Conservation (phyloP, 2,113 vertebrate species). For the Semnornis frantzii region DNA sequence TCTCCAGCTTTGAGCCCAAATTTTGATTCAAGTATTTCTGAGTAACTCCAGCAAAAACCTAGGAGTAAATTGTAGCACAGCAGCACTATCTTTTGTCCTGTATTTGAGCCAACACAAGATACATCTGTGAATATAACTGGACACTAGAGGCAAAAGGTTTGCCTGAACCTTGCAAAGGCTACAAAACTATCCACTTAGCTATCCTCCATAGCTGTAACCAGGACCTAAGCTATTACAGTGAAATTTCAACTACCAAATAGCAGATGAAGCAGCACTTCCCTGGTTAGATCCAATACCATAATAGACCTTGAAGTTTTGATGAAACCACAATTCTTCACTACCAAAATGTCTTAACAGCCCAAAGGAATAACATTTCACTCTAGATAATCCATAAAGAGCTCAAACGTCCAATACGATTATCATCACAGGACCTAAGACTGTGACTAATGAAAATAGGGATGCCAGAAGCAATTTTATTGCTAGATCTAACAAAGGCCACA, state of each 20-base stretch:
- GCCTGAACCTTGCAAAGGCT: neutral
- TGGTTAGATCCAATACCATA: neutral
- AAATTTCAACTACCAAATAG: neutral
- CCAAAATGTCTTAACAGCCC: neutral
- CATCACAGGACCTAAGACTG: neutral
- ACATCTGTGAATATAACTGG: neutral
- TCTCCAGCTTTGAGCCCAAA: neutral
- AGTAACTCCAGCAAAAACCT: neutral
- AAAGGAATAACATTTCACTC: neutral
- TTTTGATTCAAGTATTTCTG: neutral
- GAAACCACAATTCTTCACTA: neutral
- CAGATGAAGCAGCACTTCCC: neutral
- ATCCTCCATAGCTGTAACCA: neutral
- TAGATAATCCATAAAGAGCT: no score
- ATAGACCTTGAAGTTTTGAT: neutral
- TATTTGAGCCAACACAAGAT: neutral
- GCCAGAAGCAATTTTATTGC: neutral
- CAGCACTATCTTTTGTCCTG: neutral
- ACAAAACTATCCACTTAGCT: neutral
- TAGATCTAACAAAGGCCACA: neutral
- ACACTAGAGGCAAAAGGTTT: neutral
- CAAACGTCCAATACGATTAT: neutral
- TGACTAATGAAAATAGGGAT: neutral
- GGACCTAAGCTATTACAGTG: neutral
- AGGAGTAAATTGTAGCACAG: neutral